phyloP scores from a whole-genome alignment of 2,113 vertebrate genomes.

The Clarias gariepinus region DNA sequence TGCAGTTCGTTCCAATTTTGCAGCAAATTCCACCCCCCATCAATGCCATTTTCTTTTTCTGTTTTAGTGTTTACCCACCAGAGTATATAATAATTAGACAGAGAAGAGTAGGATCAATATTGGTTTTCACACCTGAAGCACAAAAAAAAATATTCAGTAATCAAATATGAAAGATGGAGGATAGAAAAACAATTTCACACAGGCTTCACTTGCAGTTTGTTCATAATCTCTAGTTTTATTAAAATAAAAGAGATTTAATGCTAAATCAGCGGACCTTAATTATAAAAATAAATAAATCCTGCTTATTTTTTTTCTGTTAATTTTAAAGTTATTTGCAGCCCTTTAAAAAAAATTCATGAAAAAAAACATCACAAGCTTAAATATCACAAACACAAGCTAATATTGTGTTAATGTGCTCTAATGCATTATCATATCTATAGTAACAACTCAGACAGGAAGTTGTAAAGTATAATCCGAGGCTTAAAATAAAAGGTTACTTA shows the following conservation, averaged over 20 bases:
- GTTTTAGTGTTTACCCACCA: too few relatives aligned
- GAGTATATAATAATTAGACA: slow-evolving; percentile 3
- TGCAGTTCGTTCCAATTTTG: too few relatives aligned
- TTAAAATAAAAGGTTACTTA: background rate
- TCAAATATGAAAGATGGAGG: background rate
- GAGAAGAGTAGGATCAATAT: background rate
- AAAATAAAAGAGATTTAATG: background rate
- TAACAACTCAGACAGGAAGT: background rate
- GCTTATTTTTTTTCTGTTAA: background rate
- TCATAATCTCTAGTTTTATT: background rate
- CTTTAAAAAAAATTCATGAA: background rate
- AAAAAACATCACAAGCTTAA: too few relatives aligned
- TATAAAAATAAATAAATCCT: background rate
- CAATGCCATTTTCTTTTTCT: too few relatives aligned
- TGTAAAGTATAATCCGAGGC: background rate
- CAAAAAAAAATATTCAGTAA: background rate
- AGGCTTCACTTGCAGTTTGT: background rate
- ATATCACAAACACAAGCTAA: too few relatives aligned
- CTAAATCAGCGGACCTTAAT: background rate
- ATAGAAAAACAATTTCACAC: background rate
- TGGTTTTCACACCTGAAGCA: background rate
- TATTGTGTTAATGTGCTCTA: background rate
- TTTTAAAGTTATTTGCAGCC: background rate
- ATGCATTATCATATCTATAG: background rate
- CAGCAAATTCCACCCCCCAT: too few relatives aligned